phyloP scores from a whole-genome alignment of 2,888 invertebrate genomes.

The Rotaria macrura region DNA sequence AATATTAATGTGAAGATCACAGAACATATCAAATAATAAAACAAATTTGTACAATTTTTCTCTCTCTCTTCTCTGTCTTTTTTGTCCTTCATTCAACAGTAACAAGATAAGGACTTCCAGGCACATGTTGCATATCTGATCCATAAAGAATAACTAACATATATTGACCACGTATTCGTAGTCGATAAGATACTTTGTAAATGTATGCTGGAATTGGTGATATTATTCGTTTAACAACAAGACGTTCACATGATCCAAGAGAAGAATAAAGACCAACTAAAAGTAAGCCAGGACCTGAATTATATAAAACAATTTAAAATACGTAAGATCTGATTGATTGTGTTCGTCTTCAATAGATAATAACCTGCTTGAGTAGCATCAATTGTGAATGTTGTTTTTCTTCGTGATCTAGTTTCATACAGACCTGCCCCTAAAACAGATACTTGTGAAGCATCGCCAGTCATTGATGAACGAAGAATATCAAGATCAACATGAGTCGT shows the following conservation, averaged over 20 bases:
- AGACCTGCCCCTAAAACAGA: background rate
- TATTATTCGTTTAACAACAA: background rate
- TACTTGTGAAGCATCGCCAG: background rate
- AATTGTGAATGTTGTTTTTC: background rate
- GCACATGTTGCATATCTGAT: background rate
- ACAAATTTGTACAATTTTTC: background rate
- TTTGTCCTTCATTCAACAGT: background rate
- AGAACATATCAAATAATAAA: background rate
- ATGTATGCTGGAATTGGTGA: background rate
- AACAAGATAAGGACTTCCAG: slow-evolving; percentile 2
- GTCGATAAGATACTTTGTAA: background rate
- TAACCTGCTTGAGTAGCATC: background rate
- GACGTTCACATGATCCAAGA: background rate
- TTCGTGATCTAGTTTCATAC: background rate
- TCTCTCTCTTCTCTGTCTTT: too few relatives aligned
- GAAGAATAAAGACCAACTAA: slow-evolving; percentile 9
- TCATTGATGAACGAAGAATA: slow-evolving; percentile 7
- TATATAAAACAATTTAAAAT: background rate
- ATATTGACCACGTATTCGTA: background rate
- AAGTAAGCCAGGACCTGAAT: background rate
- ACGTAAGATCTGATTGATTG: too few relatives aligned
- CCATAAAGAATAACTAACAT: slow-evolving; percentile 1
- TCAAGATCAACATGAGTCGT: background rate
- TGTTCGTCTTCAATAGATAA: background rate
- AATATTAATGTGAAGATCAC: background rate